Conservation (phyloP, 2,888 invertebrate species). For the Nebria brevicollis region DNA sequence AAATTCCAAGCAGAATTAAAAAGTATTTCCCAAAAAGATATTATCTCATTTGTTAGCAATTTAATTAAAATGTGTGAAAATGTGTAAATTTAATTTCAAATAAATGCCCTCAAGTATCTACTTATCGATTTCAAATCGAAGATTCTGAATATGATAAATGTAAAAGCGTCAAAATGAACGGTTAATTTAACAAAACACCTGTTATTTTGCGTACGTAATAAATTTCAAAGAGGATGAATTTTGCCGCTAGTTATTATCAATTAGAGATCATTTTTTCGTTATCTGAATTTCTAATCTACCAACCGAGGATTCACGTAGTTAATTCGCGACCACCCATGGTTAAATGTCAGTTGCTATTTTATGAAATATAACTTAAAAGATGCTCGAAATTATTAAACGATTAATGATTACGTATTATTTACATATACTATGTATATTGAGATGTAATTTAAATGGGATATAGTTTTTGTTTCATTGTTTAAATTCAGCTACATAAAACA, state of each 20-base stretch:
- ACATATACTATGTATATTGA: not conserved
- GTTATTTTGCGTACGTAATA: conserved; percentile 9
- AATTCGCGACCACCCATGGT: conserved; percentile 17
- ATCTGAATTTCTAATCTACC: conserved; percentile 15
- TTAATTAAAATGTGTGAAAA: too few relatives aligned
- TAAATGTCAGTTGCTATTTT: conserved; percentile 4
- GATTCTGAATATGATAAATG: not conserved
- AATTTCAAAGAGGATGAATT: not conserved
- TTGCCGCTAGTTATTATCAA: conserved; percentile 17
- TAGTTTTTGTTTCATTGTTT: not conserved
- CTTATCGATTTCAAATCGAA: not conserved
- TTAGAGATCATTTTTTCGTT: conserved; percentile 13
- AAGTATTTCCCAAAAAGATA: too few relatives aligned
- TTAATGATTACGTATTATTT: not conserved
- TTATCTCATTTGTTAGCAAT: too few relatives aligned
- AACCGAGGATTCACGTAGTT: not conserved
- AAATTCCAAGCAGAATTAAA: not conserved
- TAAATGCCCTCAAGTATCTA: not conserved
- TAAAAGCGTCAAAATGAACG: not conserved
- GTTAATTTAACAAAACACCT: conserved; percentile 3
- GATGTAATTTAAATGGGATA: not conserved
- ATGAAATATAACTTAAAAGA: not conserved
- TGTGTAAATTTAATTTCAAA: not conserved
- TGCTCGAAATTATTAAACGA: not conserved
- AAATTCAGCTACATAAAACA: too few relatives aligned